Base-by-base conservation (phyloP, 2,797 vertebrate species). In the Aulostomus chinensis region DNA sequence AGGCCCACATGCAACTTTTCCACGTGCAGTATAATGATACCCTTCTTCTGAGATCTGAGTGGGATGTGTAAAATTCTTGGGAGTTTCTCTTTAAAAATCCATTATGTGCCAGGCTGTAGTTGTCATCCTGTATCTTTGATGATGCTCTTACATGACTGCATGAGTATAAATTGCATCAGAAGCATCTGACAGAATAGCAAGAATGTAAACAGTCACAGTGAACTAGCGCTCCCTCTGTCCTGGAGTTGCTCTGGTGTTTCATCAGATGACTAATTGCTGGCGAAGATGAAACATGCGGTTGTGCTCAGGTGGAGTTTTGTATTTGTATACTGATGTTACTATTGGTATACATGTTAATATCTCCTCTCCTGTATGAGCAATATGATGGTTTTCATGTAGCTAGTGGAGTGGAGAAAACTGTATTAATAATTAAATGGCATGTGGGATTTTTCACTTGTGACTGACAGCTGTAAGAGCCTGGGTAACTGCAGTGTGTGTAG, bases 171-270 rank as follows among this genome's bases (percentile, higher is more conserved):
- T 10, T 45, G 4, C 3, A 3, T 33, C 3, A 31, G 9, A 33
- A 34, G 15, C 2, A 47, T 12, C 29, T 16, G 15, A 2, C 32
- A 46, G 7, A 51, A 34, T 31, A 24, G 8, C 4, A 24, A 8
- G 8, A 4, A 24, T 8, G 8, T 8, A 39, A 21, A 15, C 18
- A 37, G 10, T 35, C 15, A 35, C 16, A 7, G n/a, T 22, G n/a
- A 39, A 39, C 21, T 9, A 13, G n/a, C 17, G 32, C 9, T 37
- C 39, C 18, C 1, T 48, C 18, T 62, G 12, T 31, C 5, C 32
- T 39, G 54, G 29, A 52, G 4, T 81, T 83, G 71, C 76, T 40
- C 37, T 55, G 58, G 4, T 8, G 67, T 83, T 85, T 56, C 83
- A 80, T 81, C 71, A 83, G 64, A 54, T 49, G 36, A 73, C 70